Percentiles rank a stretch among this genome's conserved stretches.
Conservation (phyloP, 2,888 invertebrate genomes). For the Eristalis intricaria region DNA sequence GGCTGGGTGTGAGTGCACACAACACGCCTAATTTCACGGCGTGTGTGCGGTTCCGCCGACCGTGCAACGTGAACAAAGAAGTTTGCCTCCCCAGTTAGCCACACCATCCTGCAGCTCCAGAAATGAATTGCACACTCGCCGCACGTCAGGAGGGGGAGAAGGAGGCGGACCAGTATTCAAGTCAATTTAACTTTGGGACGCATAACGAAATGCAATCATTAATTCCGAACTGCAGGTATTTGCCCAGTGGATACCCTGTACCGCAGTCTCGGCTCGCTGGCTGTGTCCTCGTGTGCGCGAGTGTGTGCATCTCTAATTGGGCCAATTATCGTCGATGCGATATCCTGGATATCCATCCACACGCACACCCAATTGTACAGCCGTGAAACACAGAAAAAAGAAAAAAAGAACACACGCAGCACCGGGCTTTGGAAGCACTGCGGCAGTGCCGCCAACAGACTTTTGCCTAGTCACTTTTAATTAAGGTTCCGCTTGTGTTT, state of each 20-base stretch:
- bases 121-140: slow-evolving; percentile 57
- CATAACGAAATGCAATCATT: slow-evolving; percentile 70
- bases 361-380: background rate
- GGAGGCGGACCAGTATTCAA: slow-evolving; percentile 40
- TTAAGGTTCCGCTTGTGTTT: slow-evolving; percentile 57
- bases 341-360: slow-evolving; percentile 27
- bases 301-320: slow-evolving; percentile 59
- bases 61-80: slow-evolving; percentile 21
- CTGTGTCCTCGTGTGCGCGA: background rate
- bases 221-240: slow-evolving; percentile 71
- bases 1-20: background rate
- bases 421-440: background rate
- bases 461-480: slow-evolving; percentile 68
- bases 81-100: background rate
- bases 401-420: background rate
- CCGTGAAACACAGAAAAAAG: too few species aligned
- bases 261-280: slow-evolving; percentile 35
- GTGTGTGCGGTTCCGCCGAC: slow-evolving; percentile 21
- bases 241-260: slow-evolving; percentile 46
- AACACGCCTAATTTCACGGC: slow-evolving; percentile 54
- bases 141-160: background rate
- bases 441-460: slow-evolving; percentile 34
- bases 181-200: slow-evolving; percentile 66
- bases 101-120: background rate
- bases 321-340: slow-evolving; percentile 66